Base-by-base conservation (phyloP, 92 coral and sea anemone genomes). In the Desmophyllum pertusum region DNA sequence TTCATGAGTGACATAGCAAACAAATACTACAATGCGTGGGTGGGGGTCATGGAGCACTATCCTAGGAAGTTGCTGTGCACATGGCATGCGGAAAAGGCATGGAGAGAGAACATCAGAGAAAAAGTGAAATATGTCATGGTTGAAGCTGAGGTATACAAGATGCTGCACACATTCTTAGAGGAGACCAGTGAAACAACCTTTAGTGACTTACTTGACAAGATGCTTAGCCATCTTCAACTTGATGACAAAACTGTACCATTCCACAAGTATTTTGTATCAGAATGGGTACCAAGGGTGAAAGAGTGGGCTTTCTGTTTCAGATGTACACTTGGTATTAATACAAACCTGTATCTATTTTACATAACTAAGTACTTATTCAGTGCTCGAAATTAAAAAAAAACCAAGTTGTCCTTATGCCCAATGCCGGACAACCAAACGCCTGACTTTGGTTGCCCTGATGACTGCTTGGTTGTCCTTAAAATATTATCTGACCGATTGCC, bases 1-100 rank as follows among this genome's bases (percentile, higher is more conserved):
- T 75, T 92, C 25, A 89, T 92, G 91, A 92, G 87, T 69, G 93
- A 89, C 52, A 83, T 83, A 78, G 95, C 91, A 25, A 78, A 75
- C 9, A 91, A 90, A 35, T 90, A 38, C 65, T 90, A 80, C 86
- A 90, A 90, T 76, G 84, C 96, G 18, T 93, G 87, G 93, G 90
- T 93, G 65, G 92, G 72, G 1, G 77, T 79, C 14, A 90, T 89
- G 93, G 41, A 48, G 21, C 25, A 55, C 43, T 77, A 18, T 36
- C 93, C 89, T 6, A 66, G 42, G 35, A 90, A 88, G 59, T 36
- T 90, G 48, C 53, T 83, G 18, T 93, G 89, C 67, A 80, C 81
- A 6, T 83, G 93, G 92, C 88, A 86, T 37, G 86, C 57, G 18
- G 87, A 89, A 29, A 86, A 73, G 85, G 91, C 88, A 3, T 80